phyloP scores from a whole-genome alignment of 2,797 vertebrate genomes.

The Erpetoichthys calabaricus region DNA sequence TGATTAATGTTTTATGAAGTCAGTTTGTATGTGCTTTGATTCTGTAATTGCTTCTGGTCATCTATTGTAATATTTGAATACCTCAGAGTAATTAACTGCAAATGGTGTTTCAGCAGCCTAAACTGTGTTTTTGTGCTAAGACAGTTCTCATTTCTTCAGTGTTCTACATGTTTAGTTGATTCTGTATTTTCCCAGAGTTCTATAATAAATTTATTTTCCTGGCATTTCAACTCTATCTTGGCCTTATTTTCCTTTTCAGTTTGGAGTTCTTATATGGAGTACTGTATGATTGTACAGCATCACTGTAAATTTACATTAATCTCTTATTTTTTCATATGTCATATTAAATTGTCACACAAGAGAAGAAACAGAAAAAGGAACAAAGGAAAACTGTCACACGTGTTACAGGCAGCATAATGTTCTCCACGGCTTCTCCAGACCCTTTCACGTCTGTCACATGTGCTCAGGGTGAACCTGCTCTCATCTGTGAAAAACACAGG shows the following conservation, averaged over 20 bases:
- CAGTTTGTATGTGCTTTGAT: neutral
- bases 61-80: conserved; percentile 51
- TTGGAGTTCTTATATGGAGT: neutral
- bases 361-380: too few relatives aligned
- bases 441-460: too few relatives aligned
- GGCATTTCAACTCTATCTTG: conserved; percentile 19
- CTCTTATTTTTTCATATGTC: too few relatives aligned
- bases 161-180: conserved; percentile 33
- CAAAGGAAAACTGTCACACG: too few relatives aligned
- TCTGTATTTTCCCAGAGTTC: conserved; percentile 53
- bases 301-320: too few relatives aligned
- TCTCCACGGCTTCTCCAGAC: too few relatives aligned
- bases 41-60: neutral
- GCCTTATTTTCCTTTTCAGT: conserved; percentile 22
- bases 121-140: neutral
- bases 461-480: too few relatives aligned
- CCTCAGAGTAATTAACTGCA: conserved; percentile 64
- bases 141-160: neutral
- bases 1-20: conserved; percentile 1
- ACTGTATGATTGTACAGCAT: too few relatives aligned
- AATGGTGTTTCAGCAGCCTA: conserved; percentile 58
- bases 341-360: too few relatives aligned
- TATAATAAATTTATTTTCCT: conserved; percentile 63
- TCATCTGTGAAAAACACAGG: too few relatives aligned
- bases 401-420: too few relatives aligned